These are phyloP conservation scores for Polypterus senegalus DNA, from an alignment of 2,113 vertebrate species.

Conservation along the genomic window DNA sequence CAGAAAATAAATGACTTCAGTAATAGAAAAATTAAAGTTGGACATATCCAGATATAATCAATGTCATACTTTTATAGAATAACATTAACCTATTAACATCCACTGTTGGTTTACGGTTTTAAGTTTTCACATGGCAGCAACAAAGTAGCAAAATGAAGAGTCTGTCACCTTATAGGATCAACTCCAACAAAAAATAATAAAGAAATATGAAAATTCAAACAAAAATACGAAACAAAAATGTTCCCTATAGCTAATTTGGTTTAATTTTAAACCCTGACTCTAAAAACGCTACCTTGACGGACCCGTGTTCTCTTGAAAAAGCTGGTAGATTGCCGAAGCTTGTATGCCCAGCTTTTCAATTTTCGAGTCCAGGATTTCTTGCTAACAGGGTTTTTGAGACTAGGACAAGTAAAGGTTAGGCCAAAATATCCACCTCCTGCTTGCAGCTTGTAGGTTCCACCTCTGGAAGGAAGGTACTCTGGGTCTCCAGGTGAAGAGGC, in stretches of 20 bases:
- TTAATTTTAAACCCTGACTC: too few species aligned
- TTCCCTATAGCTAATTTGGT: too few species aligned
- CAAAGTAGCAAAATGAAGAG: too few species aligned
- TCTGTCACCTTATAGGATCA: slow-evolving; percentile 24
- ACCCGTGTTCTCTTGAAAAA: slow-evolving; percentile 88
- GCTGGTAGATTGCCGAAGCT: slow-evolving; percentile 83
- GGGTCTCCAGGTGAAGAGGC: slow-evolving; percentile 59
- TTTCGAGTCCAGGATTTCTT: slow-evolving; percentile 92
- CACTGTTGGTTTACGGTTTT: too few species aligned
- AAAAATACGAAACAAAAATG: too few species aligned
- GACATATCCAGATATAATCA: too few species aligned
- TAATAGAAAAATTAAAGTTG: too few species aligned
- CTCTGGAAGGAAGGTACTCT: slow-evolving; percentile 48
- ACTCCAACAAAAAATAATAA: slow-evolving; percentile 20
- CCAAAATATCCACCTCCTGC: slow-evolving; percentile 96
- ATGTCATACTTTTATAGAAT: too few species aligned
- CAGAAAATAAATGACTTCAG: too few species aligned
- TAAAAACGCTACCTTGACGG: slow-evolving; percentile 80
- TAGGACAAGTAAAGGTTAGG: slow-evolving; percentile 96
- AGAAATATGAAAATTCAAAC: slow-evolving; percentile 23
- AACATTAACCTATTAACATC: too few species aligned
- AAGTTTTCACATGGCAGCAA: too few species aligned
- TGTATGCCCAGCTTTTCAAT: slow-evolving; percentile 92
- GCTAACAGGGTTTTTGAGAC: slow-evolving; percentile 93
- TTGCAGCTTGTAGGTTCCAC: slow-evolving; percentile 69